Percentiles rank a stretch among this genome's conserved stretches.
These are phyloP conservation scores for Craterocephalus amniculus DNA, from an alignment of 2,797 vertebrate species.

Conservation along the genomic window DNA sequence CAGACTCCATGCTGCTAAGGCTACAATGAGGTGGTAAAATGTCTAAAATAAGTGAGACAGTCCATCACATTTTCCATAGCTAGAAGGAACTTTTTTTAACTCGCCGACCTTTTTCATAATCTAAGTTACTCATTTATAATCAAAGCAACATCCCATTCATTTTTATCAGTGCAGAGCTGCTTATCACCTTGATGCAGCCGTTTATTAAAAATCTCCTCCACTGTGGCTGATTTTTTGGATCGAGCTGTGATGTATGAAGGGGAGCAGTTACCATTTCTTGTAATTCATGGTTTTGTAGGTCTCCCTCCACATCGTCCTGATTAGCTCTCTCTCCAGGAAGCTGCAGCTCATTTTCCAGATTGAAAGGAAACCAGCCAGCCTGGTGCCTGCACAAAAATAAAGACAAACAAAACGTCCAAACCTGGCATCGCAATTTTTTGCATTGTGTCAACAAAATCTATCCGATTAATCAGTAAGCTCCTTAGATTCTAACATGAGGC, in stretches of 20 bases:
- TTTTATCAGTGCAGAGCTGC: not conserved
- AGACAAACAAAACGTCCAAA: not conserved
- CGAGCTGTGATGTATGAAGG: not conserved
- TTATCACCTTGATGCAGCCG: not conserved
- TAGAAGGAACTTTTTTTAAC: too few relatives aligned
- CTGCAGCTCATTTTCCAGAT: constrained; percentile 89
- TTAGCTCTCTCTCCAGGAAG: constrained; percentile 82
- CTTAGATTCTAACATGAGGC: not conserved
- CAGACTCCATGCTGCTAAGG: not conserved
- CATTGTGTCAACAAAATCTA: not conserved
- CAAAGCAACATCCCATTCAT: not conserved
- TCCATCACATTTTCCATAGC: not conserved
- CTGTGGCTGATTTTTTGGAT: not conserved
- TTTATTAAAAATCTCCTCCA: not conserved
- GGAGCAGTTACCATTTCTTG: constrained; percentile 80
- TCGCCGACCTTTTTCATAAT: not conserved
- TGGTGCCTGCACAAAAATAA: constrained; percentile 85
- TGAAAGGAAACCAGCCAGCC: constrained; percentile 95
- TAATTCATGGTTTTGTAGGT: constrained; percentile 85
- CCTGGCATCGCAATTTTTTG: not conserved
- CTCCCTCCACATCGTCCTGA: constrained; percentile 83
- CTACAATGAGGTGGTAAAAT: not conserved
- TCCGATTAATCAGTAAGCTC: not conserved
- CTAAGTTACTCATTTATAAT: not conserved
- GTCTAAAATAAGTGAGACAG: not conserved